Evolutionary conservation across 1,140 invertebrate genomes (phyloP), one percentile per base, ranked within the genome.

Genomic region (Meloidogyne floridensis): DNA sequence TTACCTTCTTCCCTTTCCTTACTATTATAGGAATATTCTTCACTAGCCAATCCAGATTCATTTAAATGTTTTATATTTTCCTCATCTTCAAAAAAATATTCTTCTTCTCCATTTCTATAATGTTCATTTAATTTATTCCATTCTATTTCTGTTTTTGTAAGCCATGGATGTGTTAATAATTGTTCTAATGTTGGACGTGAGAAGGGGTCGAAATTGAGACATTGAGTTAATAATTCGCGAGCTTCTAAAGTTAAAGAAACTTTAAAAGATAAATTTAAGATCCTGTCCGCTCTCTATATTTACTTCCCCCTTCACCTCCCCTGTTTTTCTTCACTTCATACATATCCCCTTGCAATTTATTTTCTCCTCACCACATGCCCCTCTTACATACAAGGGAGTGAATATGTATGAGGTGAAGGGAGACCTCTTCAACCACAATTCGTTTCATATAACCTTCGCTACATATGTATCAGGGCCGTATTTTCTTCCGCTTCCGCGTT

Each of bases 161-260:
- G 74, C 83, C 83, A 84, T n/a, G 72, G 71, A 78, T 84, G 82
- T 20, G 42, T 42, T 56, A 84, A 72, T n/a, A 84, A 72, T 72
- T 84, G 65, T 65, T 84, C 81, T n/a, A 84, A 51, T 42, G 82
- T 59, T 75, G 83, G 83, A 10, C 83, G 82, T 9, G 54, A 54
- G 9, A 69, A 85, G 0, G 83, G 70, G 18, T 84, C 83, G 69
- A 84, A 84, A 42, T 47, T 71, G 9, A 84, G 71, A 75, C 83
- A 84, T 80, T 84, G 83, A 18, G 83, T 83, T 51, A 84, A 54
- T 47, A 84, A 70, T 10, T 84, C 82, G 13, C 83, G 18, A 70
- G 56, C 83, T 83, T 83, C 83, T 84, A 15, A 20, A 77, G 2
- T 69, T 84, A 5, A 20, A 77, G 7, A 7, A 43, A 73, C 9